Conservation (phyloP, 2,797 vertebrate species). For the Buceros bicornis region DNA sequence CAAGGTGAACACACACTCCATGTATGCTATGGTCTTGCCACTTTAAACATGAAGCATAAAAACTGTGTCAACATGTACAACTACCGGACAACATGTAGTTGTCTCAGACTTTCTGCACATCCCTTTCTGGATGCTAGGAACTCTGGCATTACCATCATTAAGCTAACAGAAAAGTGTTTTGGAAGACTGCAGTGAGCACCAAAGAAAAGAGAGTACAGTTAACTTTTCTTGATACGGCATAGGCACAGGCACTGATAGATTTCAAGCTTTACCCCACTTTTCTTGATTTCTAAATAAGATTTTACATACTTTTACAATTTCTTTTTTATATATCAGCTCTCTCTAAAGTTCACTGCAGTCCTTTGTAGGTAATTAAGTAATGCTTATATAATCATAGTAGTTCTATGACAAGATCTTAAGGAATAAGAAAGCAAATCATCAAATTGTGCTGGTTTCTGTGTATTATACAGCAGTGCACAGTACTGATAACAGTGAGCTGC, state of each 20-base stretch:
- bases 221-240: not conserved
- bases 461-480: not conserved
- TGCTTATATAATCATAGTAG: not conserved
- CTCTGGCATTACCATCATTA: not conserved
- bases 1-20: not conserved
- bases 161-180: not conserved
- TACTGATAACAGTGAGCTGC: not conserved
- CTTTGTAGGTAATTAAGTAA: not conserved
- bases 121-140: not conserved
- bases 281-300: not conserved
- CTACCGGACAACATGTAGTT: not conserved
- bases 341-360: not conserved
- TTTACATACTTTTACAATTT: not conserved
- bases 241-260: not conserved
- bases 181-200: not conserved
- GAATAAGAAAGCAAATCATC: not conserved
- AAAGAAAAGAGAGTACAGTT: not conserved
- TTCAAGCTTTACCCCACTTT: not conserved
- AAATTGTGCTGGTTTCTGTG: not conserved
- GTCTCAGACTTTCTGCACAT: not conserved
- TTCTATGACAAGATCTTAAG: not conserved
- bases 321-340: not conserved
- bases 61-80: not conserved
- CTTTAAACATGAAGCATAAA: not conserved
- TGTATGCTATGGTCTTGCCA: not conserved